phyloP scores from a whole-genome alignment of 2,888 invertebrate species.

The Criorhina ranunculi region DNA sequence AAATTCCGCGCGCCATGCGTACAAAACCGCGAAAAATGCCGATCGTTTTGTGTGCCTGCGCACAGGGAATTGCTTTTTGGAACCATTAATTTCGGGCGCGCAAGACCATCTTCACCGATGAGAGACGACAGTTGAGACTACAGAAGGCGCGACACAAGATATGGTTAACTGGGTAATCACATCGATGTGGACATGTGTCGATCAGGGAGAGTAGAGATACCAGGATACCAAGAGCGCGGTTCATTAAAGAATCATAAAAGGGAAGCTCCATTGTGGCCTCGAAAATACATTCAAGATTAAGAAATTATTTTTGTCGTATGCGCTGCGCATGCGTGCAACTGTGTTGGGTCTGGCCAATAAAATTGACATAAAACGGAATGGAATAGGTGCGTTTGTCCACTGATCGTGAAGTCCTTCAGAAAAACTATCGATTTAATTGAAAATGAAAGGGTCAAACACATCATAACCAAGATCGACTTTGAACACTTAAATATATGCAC shows the following conservation, averaged over 20 bases:
- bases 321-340: not conserved
- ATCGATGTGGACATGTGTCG: slow-evolving; percentile 43
- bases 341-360: slow-evolving; percentile 18
- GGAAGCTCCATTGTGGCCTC: slow-evolving; percentile 31
- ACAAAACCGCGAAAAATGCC: slow-evolving; percentile 19
- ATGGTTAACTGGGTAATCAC: slow-evolving; percentile 64
- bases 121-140: not conserved
- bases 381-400: not conserved
- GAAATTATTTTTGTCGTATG: slow-evolving; percentile 19
- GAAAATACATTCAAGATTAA: slow-evolving; percentile 46
- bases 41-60: slow-evolving; percentile 22
- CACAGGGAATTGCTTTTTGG: slow-evolving; percentile 8
- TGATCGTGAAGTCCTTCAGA: not conserved
- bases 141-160: slow-evolving; percentile 60
- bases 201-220: slow-evolving; percentile 28
- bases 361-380: not conserved
- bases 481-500: too few relatives aligned
- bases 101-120: not conserved
- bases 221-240: not conserved
- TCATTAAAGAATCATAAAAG: slow-evolving; percentile 22
- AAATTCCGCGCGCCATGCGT: slow-evolving; percentile 76
- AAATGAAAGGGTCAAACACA: too few relatives aligned
- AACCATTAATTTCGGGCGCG: slow-evolving; percentile 14
- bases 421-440: not conserved
- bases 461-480: too few relatives aligned